These are phyloP conservation scores for Notospermus geniculatus DNA, from an alignment of 1,140 invertebrate species.

Conservation along the genomic window DNA sequence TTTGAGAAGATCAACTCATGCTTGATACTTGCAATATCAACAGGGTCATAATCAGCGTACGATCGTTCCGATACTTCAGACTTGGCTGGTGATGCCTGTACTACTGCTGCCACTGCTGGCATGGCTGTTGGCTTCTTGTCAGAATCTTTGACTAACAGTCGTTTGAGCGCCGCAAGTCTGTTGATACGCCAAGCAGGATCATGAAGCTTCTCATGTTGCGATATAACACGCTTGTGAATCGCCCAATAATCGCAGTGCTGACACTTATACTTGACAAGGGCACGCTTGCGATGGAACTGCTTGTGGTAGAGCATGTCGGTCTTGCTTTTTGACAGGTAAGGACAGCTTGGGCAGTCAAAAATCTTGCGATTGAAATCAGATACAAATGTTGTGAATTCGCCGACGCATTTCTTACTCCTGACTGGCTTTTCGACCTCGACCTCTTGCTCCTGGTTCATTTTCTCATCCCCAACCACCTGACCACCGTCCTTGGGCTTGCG, in stretches of 20 bases:
- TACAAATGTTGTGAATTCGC: too few species aligned
- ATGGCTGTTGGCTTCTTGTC: slow-evolving; percentile 14
- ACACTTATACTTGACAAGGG: slow-evolving; percentile 70
- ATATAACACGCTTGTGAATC: slow-evolving; percentile 72
- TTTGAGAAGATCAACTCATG: slow-evolving; percentile 48
- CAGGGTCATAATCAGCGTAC: slow-evolving; percentile 36
- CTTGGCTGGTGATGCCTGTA: slow-evolving; percentile 39
- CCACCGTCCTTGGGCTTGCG: neutral
- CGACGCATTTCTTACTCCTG: too few species aligned
- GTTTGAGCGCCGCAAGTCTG: neutral
- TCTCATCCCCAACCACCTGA: neutral
- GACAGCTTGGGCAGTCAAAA: slow-evolving; percentile 53
- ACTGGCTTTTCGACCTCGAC: neutral
- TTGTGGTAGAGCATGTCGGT: slow-evolving; percentile 81
- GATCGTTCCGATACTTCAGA: slow-evolving; percentile 40
- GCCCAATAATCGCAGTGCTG: slow-evolving; percentile 79
- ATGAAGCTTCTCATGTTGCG: slow-evolving; percentile 76
- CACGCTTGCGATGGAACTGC: slow-evolving; percentile 72
- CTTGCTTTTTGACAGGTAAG: slow-evolving; percentile 65
- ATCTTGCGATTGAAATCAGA: slow-evolving; percentile 23
- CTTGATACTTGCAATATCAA: slow-evolving; percentile 47
- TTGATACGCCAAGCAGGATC: slow-evolving; percentile 49
- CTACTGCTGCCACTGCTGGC: neutral
- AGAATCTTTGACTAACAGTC: slow-evolving; percentile 13
- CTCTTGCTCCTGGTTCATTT: neutral